Evolutionary conservation across 2,888 invertebrate species (phyloP).

Genomic region (Eucera pruinosa): DNA sequence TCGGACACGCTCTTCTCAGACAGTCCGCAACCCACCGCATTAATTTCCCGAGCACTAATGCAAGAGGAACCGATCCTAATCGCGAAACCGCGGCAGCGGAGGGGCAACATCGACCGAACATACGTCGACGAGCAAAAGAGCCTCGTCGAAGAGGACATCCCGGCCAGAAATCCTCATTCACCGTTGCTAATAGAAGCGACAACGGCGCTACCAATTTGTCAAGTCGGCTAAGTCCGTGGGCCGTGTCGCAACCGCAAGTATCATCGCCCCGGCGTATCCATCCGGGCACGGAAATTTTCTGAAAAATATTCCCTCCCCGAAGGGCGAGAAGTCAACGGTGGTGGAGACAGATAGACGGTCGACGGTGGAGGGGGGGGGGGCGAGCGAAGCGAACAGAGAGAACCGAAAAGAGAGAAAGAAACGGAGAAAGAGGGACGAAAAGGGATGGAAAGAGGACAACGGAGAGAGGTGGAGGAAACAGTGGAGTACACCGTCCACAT

Average conservation of each 20-base stretch:
- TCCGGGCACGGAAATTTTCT: slow-evolving; percentile 63
- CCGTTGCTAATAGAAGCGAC: slow-evolving; percentile 49
- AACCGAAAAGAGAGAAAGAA: not conserved
- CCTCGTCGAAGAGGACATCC: slow-evolving; percentile 18
- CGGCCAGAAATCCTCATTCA: slow-evolving; percentile 48
- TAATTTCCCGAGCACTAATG: too few species aligned
- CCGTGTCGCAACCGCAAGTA: slow-evolving; percentile 49
- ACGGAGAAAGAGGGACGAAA: not conserved
- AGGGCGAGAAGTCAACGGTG: slow-evolving; percentile 49
- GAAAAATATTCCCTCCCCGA: slow-evolving; percentile 66
- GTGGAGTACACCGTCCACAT: slow-evolving; percentile 67
- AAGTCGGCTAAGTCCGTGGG: slow-evolving; percentile 40
- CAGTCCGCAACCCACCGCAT: too few species aligned
- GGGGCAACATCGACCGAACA: not conserved
- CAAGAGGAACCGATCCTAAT: not conserved
- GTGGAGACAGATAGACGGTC: slow-evolving; percentile 45
- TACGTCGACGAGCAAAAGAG: not conserved
- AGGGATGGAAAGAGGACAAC: slow-evolving; percentile 31
- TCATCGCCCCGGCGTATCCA: slow-evolving; percentile 48
- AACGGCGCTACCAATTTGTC: slow-evolving; percentile 51
- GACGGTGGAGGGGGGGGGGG: not conserved
- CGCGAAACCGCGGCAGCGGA: too few species aligned
- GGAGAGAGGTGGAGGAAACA: slow-evolving; percentile 46
- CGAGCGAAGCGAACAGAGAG: not conserved
- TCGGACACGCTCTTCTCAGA: too few species aligned